Conservation (phyloP, 2,888 invertebrate species). For the Dorcus parallelipipedus region DNA sequence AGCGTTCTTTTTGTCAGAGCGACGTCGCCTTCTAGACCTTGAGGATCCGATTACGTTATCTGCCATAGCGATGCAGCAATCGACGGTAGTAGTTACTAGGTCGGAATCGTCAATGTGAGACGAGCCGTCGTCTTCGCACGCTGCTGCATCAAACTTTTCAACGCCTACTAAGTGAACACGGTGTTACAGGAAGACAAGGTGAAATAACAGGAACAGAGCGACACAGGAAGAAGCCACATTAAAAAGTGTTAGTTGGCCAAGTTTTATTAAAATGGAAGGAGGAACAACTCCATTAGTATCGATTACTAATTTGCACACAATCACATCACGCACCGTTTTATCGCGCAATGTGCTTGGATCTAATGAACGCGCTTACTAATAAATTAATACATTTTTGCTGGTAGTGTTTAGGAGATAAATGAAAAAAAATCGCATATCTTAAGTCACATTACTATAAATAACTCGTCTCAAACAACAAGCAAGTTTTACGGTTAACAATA, state of each 20-base stretch:
- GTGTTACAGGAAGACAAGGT: slow-evolving; percentile 21
- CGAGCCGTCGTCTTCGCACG: slow-evolving; percentile 1
- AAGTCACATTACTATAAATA: background rate
- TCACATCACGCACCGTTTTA: background rate
- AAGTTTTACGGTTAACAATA: too few relatives aligned
- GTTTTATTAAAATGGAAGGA: background rate
- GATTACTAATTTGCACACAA: background rate
- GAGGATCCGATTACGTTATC: slow-evolving; percentile 28
- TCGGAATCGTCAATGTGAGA: background rate
- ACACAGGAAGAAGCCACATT: slow-evolving; percentile 9
- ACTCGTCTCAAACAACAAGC: background rate
- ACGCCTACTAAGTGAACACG: slow-evolving; percentile 25
- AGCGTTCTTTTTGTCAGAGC: slow-evolving; percentile 26
- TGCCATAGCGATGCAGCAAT: slow-evolving; percentile 22
- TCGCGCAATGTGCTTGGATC: background rate
- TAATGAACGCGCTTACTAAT: background rate
- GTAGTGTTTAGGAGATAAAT: background rate
- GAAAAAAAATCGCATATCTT: background rate
- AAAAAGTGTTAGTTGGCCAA: background rate
- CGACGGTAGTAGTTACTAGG: slow-evolving; percentile 8
- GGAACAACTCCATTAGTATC: background rate
- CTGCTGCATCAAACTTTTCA: slow-evolving; percentile 3
- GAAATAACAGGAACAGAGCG: slow-evolving; percentile 9
- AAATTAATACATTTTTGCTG: background rate
- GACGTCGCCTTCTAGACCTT: slow-evolving; percentile 29